Base-by-base conservation (phyloP, 37 sponge, comb jelly and placozoan genomes). In the Chondrosia reniformis region DNA sequence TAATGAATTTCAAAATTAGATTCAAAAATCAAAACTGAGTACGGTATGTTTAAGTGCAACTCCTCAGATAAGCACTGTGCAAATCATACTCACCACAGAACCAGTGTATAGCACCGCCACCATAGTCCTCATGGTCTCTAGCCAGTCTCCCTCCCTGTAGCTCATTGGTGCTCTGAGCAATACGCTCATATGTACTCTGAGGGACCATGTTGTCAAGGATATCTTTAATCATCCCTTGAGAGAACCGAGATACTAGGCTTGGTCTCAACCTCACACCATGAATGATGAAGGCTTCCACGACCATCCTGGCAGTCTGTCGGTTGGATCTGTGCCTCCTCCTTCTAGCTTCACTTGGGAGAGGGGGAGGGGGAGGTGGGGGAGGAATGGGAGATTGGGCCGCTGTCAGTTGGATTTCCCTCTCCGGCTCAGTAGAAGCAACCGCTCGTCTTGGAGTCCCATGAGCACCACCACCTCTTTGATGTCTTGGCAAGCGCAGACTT, bases 51-150 rank as follows among this genome's bases (percentile, higher is more conserved):
- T 49, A 15, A 49, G 15, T 49, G 15, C 52, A 10, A 19, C 52
- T 49, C 15, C 52, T 15, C 52, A 19, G 52, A 49, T 49, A 49
- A 49, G 52, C 15, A 49, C 52, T 19, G 52, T 49, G 10, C 15
- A 49, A 49, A 49, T 49, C 38, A 39, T 33, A 32, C 67, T 6
- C 76, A 83, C 88, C 86, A 77, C 85, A 82, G 58, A 85, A 83
- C 84, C 88, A 87, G 78, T 94, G 95, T 3, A 94, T 79, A 21
- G 91, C 80, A 19, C 88, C 86, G 9, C 71, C 63, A 15, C 67
- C 74, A 33, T 64, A 32, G 33, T 94, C 95, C 0, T 63, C 72
- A 66, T 79, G 67, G 12, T 38, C 72, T 1, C 71, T 56, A 13
- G 95, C 91, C 10, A 94, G 66, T 45, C 87, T 86, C 17, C 89